phyloP scores from a whole-genome alignment of 2,888 invertebrate genomes.

The Mactromeris polynyma region DNA sequence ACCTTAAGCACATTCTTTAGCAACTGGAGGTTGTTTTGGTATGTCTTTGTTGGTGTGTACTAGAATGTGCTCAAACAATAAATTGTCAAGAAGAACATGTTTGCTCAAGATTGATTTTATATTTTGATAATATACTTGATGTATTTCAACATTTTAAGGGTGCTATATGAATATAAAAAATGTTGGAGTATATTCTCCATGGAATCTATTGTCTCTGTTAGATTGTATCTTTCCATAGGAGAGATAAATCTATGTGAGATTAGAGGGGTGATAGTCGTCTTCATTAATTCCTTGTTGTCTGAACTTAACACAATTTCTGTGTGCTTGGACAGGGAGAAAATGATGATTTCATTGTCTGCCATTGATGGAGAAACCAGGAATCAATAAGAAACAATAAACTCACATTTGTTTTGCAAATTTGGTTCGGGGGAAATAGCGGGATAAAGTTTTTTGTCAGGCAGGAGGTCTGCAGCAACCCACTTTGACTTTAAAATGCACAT shows the following conservation, averaged over 20 bases:
- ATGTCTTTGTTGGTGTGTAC: background rate
- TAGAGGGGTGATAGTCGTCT: background rate
- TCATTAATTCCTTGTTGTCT: slow-evolving; percentile 23
- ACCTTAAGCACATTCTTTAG: background rate
- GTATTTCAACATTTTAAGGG: background rate
- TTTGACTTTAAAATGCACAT: slow-evolving; percentile 1
- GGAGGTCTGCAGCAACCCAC: background rate
- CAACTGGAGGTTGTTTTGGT: background rate
- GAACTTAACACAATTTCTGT: slow-evolving; percentile 23
- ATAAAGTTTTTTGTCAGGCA: background rate
- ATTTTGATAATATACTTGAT: background rate
- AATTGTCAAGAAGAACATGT: background rate
- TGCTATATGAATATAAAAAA: background rate
- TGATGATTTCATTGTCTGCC: slow-evolving; percentile 41
- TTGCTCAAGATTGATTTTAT: background rate
- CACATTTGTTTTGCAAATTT: slow-evolving; percentile 21
- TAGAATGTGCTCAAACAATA: background rate
- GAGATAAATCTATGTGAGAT: background rate
- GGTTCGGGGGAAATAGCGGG: background rate
- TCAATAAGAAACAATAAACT: slow-evolving; percentile 31
- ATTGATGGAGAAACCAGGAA: slow-evolving; percentile 23
- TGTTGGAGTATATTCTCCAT: background rate
- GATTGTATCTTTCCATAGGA: background rate
- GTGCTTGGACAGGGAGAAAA: slow-evolving; percentile 21
- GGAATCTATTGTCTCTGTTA: background rate